phyloP scores from a whole-genome alignment of 2,888 invertebrate genomes.

The Oxyteleia sp. region DNA sequence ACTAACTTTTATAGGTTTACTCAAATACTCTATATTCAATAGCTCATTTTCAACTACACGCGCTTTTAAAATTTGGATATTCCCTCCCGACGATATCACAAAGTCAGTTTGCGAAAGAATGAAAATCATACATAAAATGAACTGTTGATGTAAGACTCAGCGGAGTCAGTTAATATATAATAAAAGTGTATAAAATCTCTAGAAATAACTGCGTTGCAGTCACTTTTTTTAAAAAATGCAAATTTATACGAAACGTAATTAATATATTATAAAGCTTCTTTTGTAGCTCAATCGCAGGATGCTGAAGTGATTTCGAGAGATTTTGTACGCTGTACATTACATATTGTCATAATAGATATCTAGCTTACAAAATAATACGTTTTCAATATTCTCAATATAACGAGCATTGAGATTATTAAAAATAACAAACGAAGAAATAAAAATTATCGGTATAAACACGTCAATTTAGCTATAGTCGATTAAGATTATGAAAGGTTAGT shows the following conservation, averaged over 20 bases:
- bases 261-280: conserved; percentile 46
- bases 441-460: conserved; percentile 86
- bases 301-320: conserved; percentile 28
- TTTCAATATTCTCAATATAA: conserved; percentile 52
- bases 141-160: conserved; percentile 46
- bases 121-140: conserved; percentile 35
- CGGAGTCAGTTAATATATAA: conserved; percentile 52
- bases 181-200: conserved; percentile 43
- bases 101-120: conserved; percentile 28
- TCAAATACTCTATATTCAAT: too few species aligned
- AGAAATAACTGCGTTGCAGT: conserved; percentile 28
- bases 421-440: conserved; percentile 43
- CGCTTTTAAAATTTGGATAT: too few species aligned
- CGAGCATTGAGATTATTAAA: conserved; percentile 43
- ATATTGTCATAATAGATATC: conserved; percentile 84
- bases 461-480: conserved; percentile 87
- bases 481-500: conserved; percentile 72
- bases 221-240: conserved; percentile 47
- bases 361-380: conserved; percentile 78
- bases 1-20: too few species aligned
- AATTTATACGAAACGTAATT: conserved; percentile 56
- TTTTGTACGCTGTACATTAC: conserved; percentile 75
- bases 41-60: too few species aligned
- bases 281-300: conserved; percentile 51
- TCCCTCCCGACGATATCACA: too few species aligned